Conservation (phyloP, 2,888 invertebrate species). For the Gibbula magus region DNA sequence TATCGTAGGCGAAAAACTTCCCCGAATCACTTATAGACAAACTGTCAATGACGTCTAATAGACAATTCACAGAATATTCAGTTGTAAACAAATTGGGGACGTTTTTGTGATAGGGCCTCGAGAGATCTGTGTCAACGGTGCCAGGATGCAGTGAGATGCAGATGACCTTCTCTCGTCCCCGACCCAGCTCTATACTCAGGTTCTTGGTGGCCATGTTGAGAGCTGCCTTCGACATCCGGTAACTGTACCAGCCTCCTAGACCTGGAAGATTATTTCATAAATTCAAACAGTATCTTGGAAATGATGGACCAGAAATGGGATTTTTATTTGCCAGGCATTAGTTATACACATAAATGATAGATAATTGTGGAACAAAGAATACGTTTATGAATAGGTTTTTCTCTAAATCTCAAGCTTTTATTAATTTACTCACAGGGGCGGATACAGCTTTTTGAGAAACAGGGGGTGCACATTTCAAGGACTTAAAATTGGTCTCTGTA, state of each 20-base stretch:
- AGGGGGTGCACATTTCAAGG: no score
- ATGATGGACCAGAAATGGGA: no score
- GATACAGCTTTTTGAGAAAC: no score
- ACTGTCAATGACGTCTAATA: conserved; percentile 59
- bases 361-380: no score
- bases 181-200: conserved; percentile 62
- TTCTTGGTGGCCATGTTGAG: conserved; percentile 69
- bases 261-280: conserved; percentile 42
- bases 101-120: conserved; percentile 65
- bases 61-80: conserved; percentile 55
- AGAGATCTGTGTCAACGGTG: conserved; percentile 65
- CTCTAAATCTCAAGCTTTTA: no score
- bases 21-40: conserved; percentile 56
- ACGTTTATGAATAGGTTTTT: no score
- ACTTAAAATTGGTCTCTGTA: no score
- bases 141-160: conserved; percentile 66
- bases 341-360: no score
- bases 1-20: conserved; percentile 62
- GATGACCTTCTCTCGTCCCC: conserved; percentile 55
- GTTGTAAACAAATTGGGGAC: conserved; percentile 60
- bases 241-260: conserved; percentile 69
- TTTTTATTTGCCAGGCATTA: no score
- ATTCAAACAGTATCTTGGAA: not conserved
- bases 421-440: no score
- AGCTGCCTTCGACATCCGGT: conserved; percentile 65